Conservation (phyloP, 23 tunicate species). For the Botrylloides violaceus region DNA sequence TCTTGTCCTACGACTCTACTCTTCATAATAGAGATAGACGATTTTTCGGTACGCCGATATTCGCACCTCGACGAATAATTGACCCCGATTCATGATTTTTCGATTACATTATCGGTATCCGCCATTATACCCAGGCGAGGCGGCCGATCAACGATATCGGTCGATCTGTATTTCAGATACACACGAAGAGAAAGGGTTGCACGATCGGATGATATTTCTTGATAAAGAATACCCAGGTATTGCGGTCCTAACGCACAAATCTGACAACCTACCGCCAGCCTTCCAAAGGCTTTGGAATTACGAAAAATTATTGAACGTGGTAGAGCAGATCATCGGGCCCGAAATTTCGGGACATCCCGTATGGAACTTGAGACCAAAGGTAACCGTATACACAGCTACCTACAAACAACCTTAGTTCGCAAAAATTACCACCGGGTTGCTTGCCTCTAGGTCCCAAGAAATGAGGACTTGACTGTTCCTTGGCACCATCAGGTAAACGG, state of each 20-base stretch:
- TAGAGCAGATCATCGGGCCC: slow-evolving; percentile 82
- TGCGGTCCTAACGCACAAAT: slow-evolving; percentile 62
- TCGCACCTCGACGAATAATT: too few relatives aligned
- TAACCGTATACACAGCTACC: too few relatives aligned
- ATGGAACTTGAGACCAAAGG: slow-evolving; percentile 91
- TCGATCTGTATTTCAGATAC: slow-evolving; percentile 54
- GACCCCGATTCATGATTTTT: too few relatives aligned
- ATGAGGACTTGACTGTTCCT: slow-evolving; percentile 82
- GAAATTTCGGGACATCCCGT: slow-evolving; percentile 94
- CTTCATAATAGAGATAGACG: too few relatives aligned
- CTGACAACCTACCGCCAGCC: slow-evolving; percentile 45
- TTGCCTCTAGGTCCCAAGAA: slow-evolving; percentile 71
- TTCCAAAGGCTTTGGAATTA: slow-evolving; percentile 66
- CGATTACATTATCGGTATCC: too few relatives aligned
- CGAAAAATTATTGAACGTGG: slow-evolving; percentile 73
- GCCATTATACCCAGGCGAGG: too few relatives aligned
- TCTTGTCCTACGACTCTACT: too few relatives aligned
- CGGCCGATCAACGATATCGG: not conserved
- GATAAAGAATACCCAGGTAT: slow-evolving; percentile 79
- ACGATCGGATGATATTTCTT: slow-evolving; percentile 45
- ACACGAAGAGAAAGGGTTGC: slow-evolving; percentile 70
- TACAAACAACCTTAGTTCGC: too few relatives aligned
- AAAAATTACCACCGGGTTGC: too few relatives aligned
- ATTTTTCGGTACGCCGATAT: too few relatives aligned
- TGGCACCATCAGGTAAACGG: slow-evolving; percentile 87